A percentile compares a stretch with the other conserved stretches of the same genome.
These are phyloP conservation scores for Drosophila limbata DNA, from an alignment of 2,888 invertebrate genomes.

Conservation along the genomic window DNA sequence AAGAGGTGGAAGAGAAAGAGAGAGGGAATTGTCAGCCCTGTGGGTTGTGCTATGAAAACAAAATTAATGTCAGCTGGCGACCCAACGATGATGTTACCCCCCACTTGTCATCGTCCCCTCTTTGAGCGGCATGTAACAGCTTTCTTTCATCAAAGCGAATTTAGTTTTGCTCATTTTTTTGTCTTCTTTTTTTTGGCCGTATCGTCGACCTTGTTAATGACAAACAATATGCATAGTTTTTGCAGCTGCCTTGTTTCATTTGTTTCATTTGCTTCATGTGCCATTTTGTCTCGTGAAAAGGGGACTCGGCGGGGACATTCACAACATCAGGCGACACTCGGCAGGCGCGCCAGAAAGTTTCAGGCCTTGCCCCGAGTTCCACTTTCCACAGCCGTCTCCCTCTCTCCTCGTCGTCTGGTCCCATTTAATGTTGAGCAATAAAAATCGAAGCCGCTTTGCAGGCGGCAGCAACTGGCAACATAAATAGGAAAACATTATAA, in stretches of 20 bases:
- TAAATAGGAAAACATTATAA: constrained; percentile 72
- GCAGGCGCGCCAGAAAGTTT: constrained; percentile 16
- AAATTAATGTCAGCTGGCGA: constrained; percentile 73
- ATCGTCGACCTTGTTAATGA: constrained; percentile 75
- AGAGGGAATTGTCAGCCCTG: constrained; percentile 31
- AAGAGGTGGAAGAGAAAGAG: constrained; percentile 5
- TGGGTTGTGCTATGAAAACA: constrained; percentile 70
- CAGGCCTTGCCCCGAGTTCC: constrained; percentile 2
- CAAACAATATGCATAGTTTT: constrained; percentile 77
- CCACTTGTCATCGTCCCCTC: neutral
- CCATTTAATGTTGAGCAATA: constrained; percentile 69
- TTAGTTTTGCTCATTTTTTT: constrained; percentile 55
- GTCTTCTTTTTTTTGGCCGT: constrained; percentile 13
- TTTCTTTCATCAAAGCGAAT: constrained; percentile 69
- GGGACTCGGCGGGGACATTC: constrained; percentile 52
- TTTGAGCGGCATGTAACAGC: constrained; percentile 48
- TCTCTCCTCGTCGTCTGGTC: constrained; percentile 34
- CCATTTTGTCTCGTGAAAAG: constrained; percentile 51
- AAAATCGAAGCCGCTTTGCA: constrained; percentile 59
- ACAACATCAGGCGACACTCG: constrained; percentile 57
- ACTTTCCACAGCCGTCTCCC: neutral
- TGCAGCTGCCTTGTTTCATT: constrained; percentile 37
- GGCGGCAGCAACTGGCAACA: constrained; percentile 39
- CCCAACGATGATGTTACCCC: constrained; percentile 27
- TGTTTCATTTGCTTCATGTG: constrained; percentile 54